Evolutionary conservation across 2,888 invertebrate species (phyloP).

Genomic region (Proisotoma minuta): DNA sequence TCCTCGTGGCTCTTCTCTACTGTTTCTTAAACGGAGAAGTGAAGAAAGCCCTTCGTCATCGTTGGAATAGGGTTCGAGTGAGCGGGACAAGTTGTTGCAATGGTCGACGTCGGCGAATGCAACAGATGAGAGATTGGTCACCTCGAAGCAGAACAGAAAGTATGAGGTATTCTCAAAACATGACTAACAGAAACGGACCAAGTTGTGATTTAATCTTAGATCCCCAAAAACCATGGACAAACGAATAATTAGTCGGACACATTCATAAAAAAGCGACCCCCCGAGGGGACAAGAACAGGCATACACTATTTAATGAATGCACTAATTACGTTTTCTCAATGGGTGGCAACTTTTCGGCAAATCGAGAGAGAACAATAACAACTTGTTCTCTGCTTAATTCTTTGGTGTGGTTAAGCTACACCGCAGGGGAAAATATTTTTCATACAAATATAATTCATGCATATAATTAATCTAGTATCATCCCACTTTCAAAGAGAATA

Average conservation of each 20-base stretch:
- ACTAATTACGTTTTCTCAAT: too few relatives aligned
- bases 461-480: too few relatives aligned
- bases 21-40: slow-evolving; percentile 92
- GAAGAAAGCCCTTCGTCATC: slow-evolving; percentile 75
- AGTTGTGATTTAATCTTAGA: not conserved
- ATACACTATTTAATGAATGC: too few relatives aligned
- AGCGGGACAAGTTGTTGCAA: slow-evolving; percentile 46
- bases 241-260: not conserved
- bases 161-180: slow-evolving; percentile 49
- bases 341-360: too few relatives aligned
- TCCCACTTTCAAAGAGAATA: too few relatives aligned
- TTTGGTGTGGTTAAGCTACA: too few relatives aligned
- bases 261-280: slow-evolving; percentile 1
- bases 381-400: too few relatives aligned
- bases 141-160: slow-evolving; percentile 51
- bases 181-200: not conserved
- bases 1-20: slow-evolving; percentile 83
- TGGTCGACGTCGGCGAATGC: slow-evolving; percentile 28
- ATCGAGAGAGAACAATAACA: not conserved
- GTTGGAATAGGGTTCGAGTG: slow-evolving; percentile 72
- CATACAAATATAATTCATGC: too few relatives aligned
- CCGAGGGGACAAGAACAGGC: too few relatives aligned
- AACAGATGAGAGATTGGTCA: slow-evolving; percentile 58
- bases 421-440: too few relatives aligned
- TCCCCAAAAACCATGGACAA: not conserved